These are phyloP conservation scores for Craterocephalus amniculus DNA, from an alignment of 2,797 vertebrate genomes.

Conservation along the genomic window DNA sequence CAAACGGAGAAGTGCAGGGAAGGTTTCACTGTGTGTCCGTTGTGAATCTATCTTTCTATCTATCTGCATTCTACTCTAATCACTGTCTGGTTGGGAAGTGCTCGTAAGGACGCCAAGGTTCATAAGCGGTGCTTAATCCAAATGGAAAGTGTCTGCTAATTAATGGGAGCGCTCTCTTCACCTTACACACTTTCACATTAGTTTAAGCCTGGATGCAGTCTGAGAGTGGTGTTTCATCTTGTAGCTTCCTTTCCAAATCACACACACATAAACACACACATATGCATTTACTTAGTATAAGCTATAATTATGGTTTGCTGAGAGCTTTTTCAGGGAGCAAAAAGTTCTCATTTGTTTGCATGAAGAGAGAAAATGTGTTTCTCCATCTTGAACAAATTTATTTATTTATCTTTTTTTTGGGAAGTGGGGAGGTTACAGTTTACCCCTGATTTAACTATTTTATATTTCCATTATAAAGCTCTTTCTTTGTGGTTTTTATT, in stretches of 20 bases:
- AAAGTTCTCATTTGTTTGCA: constrained; percentile 17
- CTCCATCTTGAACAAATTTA: constrained; percentile 26
- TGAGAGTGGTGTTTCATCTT: constrained; percentile 44
- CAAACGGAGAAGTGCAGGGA: constrained; percentile 26
- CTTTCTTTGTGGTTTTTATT: constrained; percentile 15
- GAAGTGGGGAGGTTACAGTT: not conserved
- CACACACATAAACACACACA: constrained; percentile 11
- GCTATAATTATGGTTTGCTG: constrained; percentile 44
- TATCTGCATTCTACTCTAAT: not conserved
- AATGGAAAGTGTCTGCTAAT: constrained; percentile 50
- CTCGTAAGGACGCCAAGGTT: constrained; percentile 36
- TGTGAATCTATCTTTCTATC: constrained; percentile 14
- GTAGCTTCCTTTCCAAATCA: constrained; percentile 43
- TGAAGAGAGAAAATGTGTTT: constrained; percentile 17
- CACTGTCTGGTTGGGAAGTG: constrained; percentile 3
- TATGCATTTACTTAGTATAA: constrained; percentile 30
- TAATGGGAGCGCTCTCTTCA: constrained; percentile 47
- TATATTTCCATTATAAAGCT: constrained; percentile 1
- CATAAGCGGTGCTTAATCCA: constrained; percentile 46
- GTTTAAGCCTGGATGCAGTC: constrained; percentile 38
- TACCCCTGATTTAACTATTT: constrained; percentile 11
- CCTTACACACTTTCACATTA: constrained; percentile 39
- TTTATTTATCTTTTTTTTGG: not conserved
- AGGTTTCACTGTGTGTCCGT: constrained; percentile 32
- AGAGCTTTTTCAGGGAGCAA: constrained; percentile 28